Percentiles rank a stretch among this genome's conserved stretches.
These are phyloP conservation scores for Orbicella faveolata DNA, from an alignment of 64 coral and sea anemone genomes.

Conservation along the genomic window DNA sequence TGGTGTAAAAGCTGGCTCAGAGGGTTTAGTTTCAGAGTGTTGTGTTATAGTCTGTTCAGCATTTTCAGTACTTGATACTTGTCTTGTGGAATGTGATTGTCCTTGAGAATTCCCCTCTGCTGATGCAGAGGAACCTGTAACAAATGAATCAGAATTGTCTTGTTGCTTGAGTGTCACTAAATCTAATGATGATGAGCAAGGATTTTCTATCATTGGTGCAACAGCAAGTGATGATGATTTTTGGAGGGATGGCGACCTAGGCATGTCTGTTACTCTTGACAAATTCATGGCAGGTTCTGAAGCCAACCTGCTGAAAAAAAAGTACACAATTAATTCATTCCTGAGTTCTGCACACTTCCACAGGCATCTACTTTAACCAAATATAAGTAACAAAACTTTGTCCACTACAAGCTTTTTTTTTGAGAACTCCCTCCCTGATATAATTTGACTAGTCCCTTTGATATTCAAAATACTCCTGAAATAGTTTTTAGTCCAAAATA, in stretches of 20 bases:
- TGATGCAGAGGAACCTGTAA: conserved; percentile 1
- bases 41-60: not conserved
- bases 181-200: not conserved
- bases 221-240: conserved; percentile 29
- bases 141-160: not conserved
- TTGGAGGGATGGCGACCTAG: not conserved
- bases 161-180: not conserved
- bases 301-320: not conserved
- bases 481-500: too few species aligned
- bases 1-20: conserved; percentile 13
- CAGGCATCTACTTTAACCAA: not conserved
- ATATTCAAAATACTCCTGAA: too few species aligned
- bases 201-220: not conserved
- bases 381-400: not conserved
- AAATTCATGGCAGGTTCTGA: conserved; percentile 4
- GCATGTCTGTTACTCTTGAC: not conserved
- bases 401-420: too few species aligned
- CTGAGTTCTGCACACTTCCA: not conserved
- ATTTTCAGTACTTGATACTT: not conserved
- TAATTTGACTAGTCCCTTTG: too few species aligned
- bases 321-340: not conserved
- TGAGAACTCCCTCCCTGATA: too few species aligned
- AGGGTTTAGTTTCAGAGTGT: not conserved
- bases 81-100: not conserved
- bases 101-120: not conserved